phyloP scores from a whole-genome alignment of 1,140 invertebrate species.

The Drosophila fuyamai region DNA sequence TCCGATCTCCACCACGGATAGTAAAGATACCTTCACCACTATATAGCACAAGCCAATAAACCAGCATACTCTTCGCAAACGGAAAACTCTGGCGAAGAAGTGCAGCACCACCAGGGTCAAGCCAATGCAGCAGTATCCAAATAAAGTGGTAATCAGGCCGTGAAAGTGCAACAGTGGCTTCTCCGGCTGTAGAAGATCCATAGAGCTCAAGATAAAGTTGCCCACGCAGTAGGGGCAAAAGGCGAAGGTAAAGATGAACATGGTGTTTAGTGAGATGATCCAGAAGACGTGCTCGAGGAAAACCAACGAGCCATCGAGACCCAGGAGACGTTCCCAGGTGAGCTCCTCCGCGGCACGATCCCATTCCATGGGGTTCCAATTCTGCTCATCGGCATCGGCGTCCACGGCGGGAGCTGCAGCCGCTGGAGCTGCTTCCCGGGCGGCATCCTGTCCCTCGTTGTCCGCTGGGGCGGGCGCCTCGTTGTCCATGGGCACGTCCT shows the following conservation, averaged over 20 bases:
- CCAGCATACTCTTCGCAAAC: constrained; percentile 92
- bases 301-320: constrained; percentile 97
- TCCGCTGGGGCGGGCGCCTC: constrained; percentile 63
- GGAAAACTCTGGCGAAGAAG: constrained; percentile 90
- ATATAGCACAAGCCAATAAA: constrained; percentile 97
- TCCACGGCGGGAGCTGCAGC: constrained; percentile 58
- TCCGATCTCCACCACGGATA: constrained; percentile 97
- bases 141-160: constrained; percentile 95
- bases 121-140: constrained; percentile 97
- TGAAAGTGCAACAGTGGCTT: constrained; percentile 94
- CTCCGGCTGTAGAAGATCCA: constrained; percentile 91
- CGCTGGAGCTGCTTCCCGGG: constrained; percentile 11
- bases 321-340: constrained; percentile 98
- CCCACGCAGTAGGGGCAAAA: constrained; percentile 99
- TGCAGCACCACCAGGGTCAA: constrained; percentile 93
- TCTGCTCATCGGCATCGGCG: constrained; percentile 91
- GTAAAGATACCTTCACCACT: constrained; percentile 97
- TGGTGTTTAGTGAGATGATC: constrained; percentile 98
- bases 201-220: constrained; percentile 90
- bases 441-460: constrained; percentile 45
- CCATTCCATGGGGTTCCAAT: constrained; percentile 99
- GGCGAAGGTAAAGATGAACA: constrained; percentile 97
- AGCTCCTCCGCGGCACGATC: constrained; percentile 98
- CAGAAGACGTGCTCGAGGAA: constrained; percentile 99
- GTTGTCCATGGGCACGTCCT: constrained; percentile 66